Base-by-base conservation (phyloP, 2,797 vertebrate species). In the Anisognathus igniventris region DNA sequence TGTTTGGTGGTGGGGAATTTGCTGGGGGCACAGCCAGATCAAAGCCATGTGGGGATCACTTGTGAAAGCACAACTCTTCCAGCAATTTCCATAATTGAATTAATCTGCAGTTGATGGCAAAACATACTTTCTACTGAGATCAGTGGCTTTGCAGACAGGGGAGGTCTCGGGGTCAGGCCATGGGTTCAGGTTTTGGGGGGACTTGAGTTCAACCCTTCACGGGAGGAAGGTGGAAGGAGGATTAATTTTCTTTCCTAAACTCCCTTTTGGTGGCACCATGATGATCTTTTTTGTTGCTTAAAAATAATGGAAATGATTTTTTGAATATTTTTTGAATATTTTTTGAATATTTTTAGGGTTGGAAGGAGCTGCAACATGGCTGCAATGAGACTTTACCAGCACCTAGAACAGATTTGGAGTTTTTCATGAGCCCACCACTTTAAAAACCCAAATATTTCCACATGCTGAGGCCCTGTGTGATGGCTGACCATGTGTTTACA, bases 1-100 rank as follows among this genome's bases (percentile, higher is more conserved):
- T 33, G 33, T 64, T 65, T 2, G 3, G 28, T 56, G 67, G 61
- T 0, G 3, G 37, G 47, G 62, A 51, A 35, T 30, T 83, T 79
- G 76, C 37, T 66, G 66, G 12, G 14, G 58, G 40, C n/a, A 8
- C 44, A 81, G 62, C 13, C 48, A 66, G 60, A 94, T 87, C 83
- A 93, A 95, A 95, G 74, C 80, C 94, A 93, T 31, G 84, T 85
- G 88, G 61, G 48, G 44, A 86, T 94, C 60, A 50, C 76, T 94
- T 90, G 67, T 67, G 79, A 95, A 95, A 95, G 77, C 80, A 86
- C 37, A 45, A 9, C 70, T 31, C 77, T 90, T 64, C 60, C 71
- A 82, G 42, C 31, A n/a, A 1, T 64, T 73, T 61, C 10, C 4
- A 18, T 1, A 94, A 95, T 68, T 81, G 21, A 93, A 92, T 92